Evolutionary conservation across 30 jellyfish, hydroid and myxozoan genomes (phyloP), one percentile per base, ranked within the genome.

Genomic region (Rhopilema esculentum): DNA sequence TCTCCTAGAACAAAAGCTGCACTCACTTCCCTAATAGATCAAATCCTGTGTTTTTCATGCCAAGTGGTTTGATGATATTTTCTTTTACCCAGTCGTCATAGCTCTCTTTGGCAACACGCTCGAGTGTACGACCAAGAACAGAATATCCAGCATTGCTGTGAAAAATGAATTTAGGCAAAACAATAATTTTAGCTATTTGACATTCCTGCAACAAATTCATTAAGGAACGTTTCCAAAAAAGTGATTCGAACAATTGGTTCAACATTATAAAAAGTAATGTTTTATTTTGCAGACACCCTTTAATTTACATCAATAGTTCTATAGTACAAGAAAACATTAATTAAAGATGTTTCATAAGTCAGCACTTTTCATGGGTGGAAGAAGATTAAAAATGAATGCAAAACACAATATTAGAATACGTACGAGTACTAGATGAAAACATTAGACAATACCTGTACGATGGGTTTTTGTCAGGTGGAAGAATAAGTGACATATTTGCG

Each of bases 381-480:
- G 57, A 2, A 40, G 12, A 40, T 2, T 2, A 40, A 12, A 40
- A 40, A 40, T 40, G 57, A 40, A 40, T 40, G 6, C 9, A 40
- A 40, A 40, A 6, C 57, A 40, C 12, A n/a, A n/a, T n/a, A n/a
- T n/a, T n/a, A n/a, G n/a, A n/a, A n/a, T n/a, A n/a, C n/a, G n/a
- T n/a, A n/a, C n/a, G n/a, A n/a, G n/a, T n/a, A n/a, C n/a, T n/a
- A n/a, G n/a, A n/a, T n/a, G n/a, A n/a, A n/a, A n/a, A n/a, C n/a
- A n/a, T n/a, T n/a, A n/a, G n/a, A n/a, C n/a, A n/a, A n/a, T n/a
- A 92, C 98, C 98, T 93, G 95, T 93, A 93, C 0, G 98, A 80
- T 25, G 98, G 97, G 71, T 48, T 64, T 49, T 88, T 74, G 22
- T 87, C 97, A 17, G 98, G 98, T 12, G 95, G 98, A 28, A 82